phyloP scores from a whole-genome alignment of 2,888 invertebrate genomes.

The Dysmachus trigonus region DNA sequence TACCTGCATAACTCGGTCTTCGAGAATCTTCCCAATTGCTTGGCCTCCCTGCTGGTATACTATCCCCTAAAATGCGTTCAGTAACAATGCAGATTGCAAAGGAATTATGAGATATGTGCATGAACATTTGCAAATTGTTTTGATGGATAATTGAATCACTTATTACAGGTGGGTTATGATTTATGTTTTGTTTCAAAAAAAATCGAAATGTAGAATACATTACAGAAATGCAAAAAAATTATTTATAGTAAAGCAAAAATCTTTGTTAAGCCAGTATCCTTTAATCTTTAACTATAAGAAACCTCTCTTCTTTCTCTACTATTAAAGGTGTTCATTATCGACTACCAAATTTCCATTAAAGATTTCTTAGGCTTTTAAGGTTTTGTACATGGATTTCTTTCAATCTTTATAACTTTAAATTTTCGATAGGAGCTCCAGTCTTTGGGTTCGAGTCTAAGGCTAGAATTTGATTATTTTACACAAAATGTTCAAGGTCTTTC shows the following conservation, averaged over 20 bases:
- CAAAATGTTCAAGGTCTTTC: too few species aligned
- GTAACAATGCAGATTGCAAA: slow-evolving; percentile 44
- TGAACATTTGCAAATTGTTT: neutral
- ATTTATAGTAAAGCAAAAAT: too few species aligned
- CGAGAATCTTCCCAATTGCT: slow-evolving; percentile 83
- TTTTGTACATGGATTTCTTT: too few species aligned
- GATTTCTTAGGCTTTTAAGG: too few species aligned
- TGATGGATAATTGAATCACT: neutral
- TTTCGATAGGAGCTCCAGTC: too few species aligned
- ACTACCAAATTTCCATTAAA: too few species aligned
- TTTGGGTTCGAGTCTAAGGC: too few species aligned
- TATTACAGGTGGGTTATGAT: neutral
- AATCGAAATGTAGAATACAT: neutral
- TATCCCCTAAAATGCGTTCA: slow-evolving; percentile 58
- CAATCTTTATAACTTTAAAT: too few species aligned
- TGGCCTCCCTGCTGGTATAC: slow-evolving; percentile 82
- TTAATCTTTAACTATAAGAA: neutral
- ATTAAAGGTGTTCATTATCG: too few species aligned
- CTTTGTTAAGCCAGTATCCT: neutral
- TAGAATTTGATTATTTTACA: too few species aligned
- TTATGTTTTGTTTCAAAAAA: neutral
- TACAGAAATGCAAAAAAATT: too few species aligned
- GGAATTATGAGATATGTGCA: slow-evolving; percentile 31
- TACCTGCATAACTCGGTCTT: slow-evolving; percentile 78
- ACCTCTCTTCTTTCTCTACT: neutral